Percentiles rank a stretch among this genome's conserved stretches.
phyloP scores from a whole-genome alignment of 2,888 invertebrate genomes.

The Drosophila multiciliata region DNA sequence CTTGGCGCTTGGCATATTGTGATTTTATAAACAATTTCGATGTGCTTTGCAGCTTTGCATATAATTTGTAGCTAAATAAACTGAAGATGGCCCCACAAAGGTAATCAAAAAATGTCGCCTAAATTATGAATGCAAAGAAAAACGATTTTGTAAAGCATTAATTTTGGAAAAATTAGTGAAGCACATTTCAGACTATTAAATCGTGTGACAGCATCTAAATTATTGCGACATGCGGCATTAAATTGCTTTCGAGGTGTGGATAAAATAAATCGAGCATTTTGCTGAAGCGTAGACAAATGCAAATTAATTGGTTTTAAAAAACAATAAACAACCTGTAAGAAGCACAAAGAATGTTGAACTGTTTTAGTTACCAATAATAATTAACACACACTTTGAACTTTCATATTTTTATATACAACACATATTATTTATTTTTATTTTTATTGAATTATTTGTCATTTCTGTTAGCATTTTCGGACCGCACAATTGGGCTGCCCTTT shows the following conservation, averaged over 20 bases:
- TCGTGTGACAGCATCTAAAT: conserved; percentile 58
- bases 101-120: conserved; percentile 51
- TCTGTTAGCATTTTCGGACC: conserved; percentile 11
- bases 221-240: conserved; percentile 62
- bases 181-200: conserved; percentile 48
- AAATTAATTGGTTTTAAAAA: conserved; percentile 29
- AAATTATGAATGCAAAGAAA: conserved; percentile 57
- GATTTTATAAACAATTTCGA: conserved; percentile 62
- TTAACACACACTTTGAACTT: conserved; percentile 15
- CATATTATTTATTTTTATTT: conserved; percentile 2
- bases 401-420: conserved; percentile 6
- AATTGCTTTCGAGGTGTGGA: conserved; percentile 59
- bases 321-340: conserved; percentile 16
- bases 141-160: conserved; percentile 46
- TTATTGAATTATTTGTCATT: conserved; percentile 22
- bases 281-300: conserved; percentile 11
- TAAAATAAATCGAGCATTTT: conserved; percentile 60
- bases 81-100: conserved; percentile 19
- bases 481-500: background rate
- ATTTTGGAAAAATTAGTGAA: conserved; percentile 55
- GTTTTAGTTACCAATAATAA: conserved; percentile 14
- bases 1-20: conserved; percentile 21
- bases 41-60: conserved; percentile 24
- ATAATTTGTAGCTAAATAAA: conserved; percentile 40
- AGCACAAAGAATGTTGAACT: background rate